phyloP scores from a whole-genome alignment of 1,140 invertebrate genomes.

The Hypothenemus hampei region DNA sequence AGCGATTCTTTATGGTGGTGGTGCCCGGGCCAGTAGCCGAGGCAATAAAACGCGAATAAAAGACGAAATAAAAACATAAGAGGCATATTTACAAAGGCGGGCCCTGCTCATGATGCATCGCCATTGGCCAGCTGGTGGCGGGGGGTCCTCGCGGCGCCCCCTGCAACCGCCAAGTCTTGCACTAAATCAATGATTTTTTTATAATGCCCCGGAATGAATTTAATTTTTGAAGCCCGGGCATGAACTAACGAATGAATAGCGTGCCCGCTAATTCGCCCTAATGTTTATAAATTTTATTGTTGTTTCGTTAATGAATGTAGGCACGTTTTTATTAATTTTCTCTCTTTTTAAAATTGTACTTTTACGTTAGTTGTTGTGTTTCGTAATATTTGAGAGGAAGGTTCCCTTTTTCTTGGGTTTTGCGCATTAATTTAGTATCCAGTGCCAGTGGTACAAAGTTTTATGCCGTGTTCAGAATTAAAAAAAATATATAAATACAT shows the following conservation, averaged over 20 bases:
- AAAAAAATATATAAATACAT: too few species aligned
- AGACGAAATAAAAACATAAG: conserved; percentile 38
- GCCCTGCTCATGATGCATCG: conserved; percentile 26
- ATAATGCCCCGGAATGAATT: conserved; percentile 34
- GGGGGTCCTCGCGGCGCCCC: conserved; percentile 7
- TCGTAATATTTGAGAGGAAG: too few species aligned
- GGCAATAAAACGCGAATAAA: conserved; percentile 34
- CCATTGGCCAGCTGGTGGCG: conserved; percentile 15
- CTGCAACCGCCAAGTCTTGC: conserved; percentile 30
- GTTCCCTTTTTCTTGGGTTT: too few species aligned
- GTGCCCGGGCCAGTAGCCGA: conserved; percentile 22
- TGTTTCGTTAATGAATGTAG: too few species aligned
- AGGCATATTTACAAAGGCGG: conserved; percentile 36
- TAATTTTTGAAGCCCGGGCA: conserved; percentile 29
- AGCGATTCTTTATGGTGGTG: conserved; percentile 11
- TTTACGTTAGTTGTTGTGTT: too few species aligned
- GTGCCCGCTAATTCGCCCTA: background rate
- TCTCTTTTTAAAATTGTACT: too few species aligned
- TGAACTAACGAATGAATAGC: background rate
- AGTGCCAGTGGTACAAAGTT: too few species aligned
- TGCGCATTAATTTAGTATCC: too few species aligned
- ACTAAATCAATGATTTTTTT: conserved; percentile 38
- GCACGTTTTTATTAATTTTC: too few species aligned
- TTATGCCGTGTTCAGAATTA: too few species aligned
- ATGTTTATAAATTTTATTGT: background rate